Evolutionary conservation across 2,888 invertebrate species (phyloP), one percentile per base, ranked within the genome.

Genomic region (Melinaea marsaeus): DNA sequence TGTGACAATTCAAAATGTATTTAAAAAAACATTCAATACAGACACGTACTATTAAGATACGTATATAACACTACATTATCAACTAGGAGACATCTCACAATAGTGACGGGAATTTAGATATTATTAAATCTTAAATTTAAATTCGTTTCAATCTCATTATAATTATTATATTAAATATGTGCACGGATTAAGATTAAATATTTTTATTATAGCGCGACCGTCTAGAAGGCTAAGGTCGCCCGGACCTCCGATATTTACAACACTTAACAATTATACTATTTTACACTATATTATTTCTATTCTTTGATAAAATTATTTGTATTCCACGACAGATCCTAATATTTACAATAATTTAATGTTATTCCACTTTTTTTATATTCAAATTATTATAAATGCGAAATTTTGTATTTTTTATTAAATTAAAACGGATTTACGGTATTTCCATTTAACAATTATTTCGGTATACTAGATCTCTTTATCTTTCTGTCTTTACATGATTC

Each of bases 1-100:
- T 60, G 65, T 59, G 55, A 58, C 55, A 63, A 57, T 34, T 55
- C 55, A 63, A 59, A 58, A 61, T 62, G 42, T 9, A 9, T 42
- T 42, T 6, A 9, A 42, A 42, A 42, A 32, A n/a, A 51, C 42
- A 42, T 42, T 42, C 42, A 9, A 42, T 42, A 42, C 42, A 42
- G 7, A 42, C 2, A 42, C 7, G 7, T 34, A 22, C 46, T 34
- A 60, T 35, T 35, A 4, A 55, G 9, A 55, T 55, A 35, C 55
- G 37, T 34, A 34, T 55, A 3, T 33, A 55, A 35, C 11, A 42
- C 7, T 9, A 42, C 9, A 9, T 11, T 9, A 42, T 42, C 42
- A 7, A 42, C 9, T 22, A 22, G 22, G 22, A 22, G 22, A 22
- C 22, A 22, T 9, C 42, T 42, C 42, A 42, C 42, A 42, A 42